phyloP scores from a whole-genome alignment of 2,888 invertebrate species.

The Molorchus minor region DNA sequence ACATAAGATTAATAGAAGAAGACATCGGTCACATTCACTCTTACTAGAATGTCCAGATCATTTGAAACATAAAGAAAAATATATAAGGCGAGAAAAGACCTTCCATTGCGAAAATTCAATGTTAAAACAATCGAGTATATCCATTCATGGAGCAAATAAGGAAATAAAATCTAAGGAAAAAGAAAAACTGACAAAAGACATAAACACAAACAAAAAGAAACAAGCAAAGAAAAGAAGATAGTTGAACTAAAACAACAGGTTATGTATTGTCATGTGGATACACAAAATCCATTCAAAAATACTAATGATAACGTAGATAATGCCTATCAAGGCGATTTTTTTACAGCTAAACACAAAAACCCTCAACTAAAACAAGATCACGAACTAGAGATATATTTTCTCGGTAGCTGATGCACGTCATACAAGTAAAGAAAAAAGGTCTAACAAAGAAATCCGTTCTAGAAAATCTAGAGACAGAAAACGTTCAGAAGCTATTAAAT shows the following conservation, averaged over 20 bases:
- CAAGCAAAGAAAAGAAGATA: constrained; percentile 12
- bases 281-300: constrained; percentile 26
- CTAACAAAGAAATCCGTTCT: not conserved
- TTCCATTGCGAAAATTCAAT: constrained; percentile 22
- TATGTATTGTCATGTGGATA: constrained; percentile 36
- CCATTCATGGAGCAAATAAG: not conserved
- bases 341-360: too few species aligned
- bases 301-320: constrained; percentile 1
- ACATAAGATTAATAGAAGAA: constrained; percentile 3
- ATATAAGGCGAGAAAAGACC: constrained; percentile 32
- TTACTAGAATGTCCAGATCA: constrained; percentile 8
- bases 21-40: constrained; percentile 5
- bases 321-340: too few species aligned
- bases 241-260: too few species aligned
- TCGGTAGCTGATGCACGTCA: not conserved
- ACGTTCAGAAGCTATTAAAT: not conserved
- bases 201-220: constrained; percentile 8
- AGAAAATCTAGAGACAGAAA: not conserved
- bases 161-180: not conserved
- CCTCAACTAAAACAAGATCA: not conserved
- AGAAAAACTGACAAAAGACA: constrained; percentile 13
- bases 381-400: too few species aligned
- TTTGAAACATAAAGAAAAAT: not conserved
- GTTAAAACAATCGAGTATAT: not conserved
- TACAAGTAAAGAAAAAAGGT: not conserved